Base-by-base conservation (phyloP, 2,888 invertebrate genomes). In the Nephrotoma flavescens region DNA sequence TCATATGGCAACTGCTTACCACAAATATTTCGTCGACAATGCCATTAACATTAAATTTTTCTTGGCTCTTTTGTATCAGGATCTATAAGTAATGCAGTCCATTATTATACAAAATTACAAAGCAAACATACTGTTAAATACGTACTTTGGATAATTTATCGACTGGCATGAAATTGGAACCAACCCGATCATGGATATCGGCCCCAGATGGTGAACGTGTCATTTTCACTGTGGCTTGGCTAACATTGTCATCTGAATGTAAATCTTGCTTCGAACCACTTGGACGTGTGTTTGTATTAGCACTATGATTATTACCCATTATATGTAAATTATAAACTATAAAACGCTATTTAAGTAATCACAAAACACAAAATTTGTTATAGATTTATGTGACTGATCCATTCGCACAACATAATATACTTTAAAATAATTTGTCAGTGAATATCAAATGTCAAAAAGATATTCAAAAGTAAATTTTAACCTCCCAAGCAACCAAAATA, bases 91-190 rank as follows among this genome's bases (percentile, higher is more conserved):
- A 87, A 45, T 4, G 9, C 31, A 12, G 9, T 11, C 9, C 4
- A 15, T 71, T 31, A 71, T 11, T 71, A 71, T 7, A 7, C 71
- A 31, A 71, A 86, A 86, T 85, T 52, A 45, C 5, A 85, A 52
- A 15, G 86, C 7, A 86, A 87, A 87, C 86, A 86, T 45, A 85
- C 86, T 87, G 47, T 31, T 45, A 31, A 31, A 42, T 83, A 83
- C 90, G 91, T 91, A 95, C 95, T 93, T 96, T 96, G 88, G 95
- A 94, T 86, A 96, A 92, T 91, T 95, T 96, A 90, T 96, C 96
- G 86, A 96, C 93, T 12, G 96, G 95, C 88, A 95, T 92, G 90
- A 96, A 93, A 87, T 95, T 94, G 83, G 92, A 93, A 42, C 93
- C 93, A 87, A 93, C 92, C 89, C 93, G 93, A 89, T 94, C 94